These are phyloP conservation scores for Reticulitermes lucifugus DNA, from an alignment of 2,888 invertebrate species.

Conservation along the genomic window DNA sequence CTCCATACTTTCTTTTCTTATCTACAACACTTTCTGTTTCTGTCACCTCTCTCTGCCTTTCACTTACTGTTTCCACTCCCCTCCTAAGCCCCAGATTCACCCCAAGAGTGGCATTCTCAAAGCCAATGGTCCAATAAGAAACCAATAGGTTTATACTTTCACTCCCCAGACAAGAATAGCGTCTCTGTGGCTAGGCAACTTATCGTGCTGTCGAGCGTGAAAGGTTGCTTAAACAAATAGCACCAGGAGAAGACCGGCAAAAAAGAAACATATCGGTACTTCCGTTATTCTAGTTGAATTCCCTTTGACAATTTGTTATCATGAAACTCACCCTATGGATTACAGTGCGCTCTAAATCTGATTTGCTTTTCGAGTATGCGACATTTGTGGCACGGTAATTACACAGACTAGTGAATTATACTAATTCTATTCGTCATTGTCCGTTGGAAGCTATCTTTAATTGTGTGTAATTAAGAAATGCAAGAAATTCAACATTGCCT, in stretches of 20 bases:
- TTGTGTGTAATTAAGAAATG: too few relatives aligned
- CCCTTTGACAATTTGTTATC: conserved; percentile 24
- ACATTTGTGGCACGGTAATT: neutral
- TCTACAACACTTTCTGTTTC: neutral
- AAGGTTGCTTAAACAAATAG: conserved; percentile 37
- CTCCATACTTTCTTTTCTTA: neutral
- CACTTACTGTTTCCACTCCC: neutral
- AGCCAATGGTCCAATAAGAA: conserved; percentile 48
- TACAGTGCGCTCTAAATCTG: neutral
- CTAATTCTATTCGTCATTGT: neutral
- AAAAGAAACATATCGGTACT: conserved; percentile 21
- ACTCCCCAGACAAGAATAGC: neutral
- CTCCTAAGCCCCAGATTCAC: conserved; percentile 38
- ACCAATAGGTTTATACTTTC: conserved; percentile 43
- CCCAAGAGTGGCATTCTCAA: conserved; percentile 44
- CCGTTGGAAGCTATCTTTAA: neutral
- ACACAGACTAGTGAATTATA: neutral
- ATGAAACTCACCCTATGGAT: neutral
- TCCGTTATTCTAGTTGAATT: conserved; percentile 20
- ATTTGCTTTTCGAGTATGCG: neutral
- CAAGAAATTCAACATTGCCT: too few relatives aligned
- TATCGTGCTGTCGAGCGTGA: conserved; percentile 43
- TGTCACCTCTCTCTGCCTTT: neutral
- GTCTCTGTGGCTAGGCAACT: conserved; percentile 42
- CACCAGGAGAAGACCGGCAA: conserved; percentile 12